These are phyloP conservation scores for Thunnus albacares DNA, from an alignment of 2,797 vertebrate species.

Conservation along the genomic window DNA sequence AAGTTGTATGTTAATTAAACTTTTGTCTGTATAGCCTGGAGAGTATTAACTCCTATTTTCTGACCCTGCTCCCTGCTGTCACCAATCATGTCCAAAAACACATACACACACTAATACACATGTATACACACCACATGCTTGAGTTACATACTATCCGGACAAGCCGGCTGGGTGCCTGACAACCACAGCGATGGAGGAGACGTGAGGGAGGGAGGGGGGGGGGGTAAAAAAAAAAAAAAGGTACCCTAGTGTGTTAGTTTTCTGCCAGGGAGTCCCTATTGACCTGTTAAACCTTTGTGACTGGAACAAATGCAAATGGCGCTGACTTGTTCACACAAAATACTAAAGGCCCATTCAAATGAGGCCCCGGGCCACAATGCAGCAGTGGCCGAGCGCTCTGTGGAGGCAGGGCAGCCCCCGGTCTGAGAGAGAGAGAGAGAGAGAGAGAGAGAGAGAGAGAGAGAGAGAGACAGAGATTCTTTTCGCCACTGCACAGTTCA, in stretches of 20 bases:
- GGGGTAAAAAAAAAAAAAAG: conserved; percentile 57
- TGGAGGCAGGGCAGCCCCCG: conserved; percentile 77
- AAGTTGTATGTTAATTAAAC: conserved; percentile 82
- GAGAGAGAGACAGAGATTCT: conserved; percentile 53
- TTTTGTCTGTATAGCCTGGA: conserved; percentile 70
- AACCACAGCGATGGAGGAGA: conserved; percentile 84
- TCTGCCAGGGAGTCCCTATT: conserved; percentile 92
- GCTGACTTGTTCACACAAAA: conserved; percentile 94
- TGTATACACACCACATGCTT: conserved; percentile 65
- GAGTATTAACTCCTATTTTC: conserved; percentile 86
- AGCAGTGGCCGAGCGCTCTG: conserved; percentile 84
- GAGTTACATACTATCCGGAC: conserved; percentile 74
- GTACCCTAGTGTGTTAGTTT: conserved; percentile 87
- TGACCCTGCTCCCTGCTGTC: conserved; percentile 86
- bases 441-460: conserved; percentile 9
- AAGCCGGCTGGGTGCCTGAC: conserved; percentile 85
- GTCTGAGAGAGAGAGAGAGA: conserved; percentile 67
- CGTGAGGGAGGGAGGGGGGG: conserved; percentile 49
- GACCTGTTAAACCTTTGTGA: conserved; percentile 97
- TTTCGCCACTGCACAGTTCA: conserved; percentile 81
- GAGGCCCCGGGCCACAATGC: conserved; percentile 91
- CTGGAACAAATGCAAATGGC: conserved; percentile 98
- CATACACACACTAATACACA: conserved; percentile 64
- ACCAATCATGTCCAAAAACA: conserved; percentile 70
- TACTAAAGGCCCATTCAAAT: conserved; percentile 94